These are phyloP conservation scores for Trinorchestia longiramus DNA, from an alignment of 1,140 invertebrate species.

Conservation along the genomic window DNA sequence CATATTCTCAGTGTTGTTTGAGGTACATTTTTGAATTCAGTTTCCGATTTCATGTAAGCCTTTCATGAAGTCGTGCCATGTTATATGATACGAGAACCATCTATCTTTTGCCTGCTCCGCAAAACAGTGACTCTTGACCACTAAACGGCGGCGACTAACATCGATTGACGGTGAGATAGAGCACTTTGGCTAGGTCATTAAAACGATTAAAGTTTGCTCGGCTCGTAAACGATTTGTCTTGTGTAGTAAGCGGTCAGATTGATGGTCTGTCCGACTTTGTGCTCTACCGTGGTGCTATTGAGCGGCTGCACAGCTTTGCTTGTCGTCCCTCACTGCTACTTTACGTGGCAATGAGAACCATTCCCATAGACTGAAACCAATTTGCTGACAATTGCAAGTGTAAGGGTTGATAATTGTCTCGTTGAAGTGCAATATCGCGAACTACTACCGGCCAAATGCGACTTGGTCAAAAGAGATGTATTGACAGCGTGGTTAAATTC, in stretches of 20 bases:
- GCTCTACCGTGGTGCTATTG: background rate
- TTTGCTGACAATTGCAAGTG: background rate
- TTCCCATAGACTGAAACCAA: background rate
- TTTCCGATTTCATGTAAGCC: background rate
- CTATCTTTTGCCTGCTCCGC: background rate
- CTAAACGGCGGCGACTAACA: background rate
- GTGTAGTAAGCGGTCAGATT: background rate
- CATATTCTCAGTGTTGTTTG: background rate
- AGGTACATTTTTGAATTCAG: background rate
- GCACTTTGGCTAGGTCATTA: constrained; percentile 21
- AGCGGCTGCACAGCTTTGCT: background rate
- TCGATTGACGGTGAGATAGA: constrained; percentile 20
- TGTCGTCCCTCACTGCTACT: background rate
- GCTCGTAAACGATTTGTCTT: constrained; percentile 23
- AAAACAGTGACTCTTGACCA: background rate
- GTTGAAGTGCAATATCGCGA: background rate
- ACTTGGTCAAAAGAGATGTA: background rate
- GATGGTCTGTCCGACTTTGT: background rate
- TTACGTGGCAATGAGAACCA: background rate
- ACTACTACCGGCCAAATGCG: background rate
- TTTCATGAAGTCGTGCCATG: background rate
- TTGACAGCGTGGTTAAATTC: background rate
- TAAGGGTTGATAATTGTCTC: background rate
- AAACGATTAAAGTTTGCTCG: constrained; percentile 32
- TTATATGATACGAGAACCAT: background rate